Percentiles rank a stretch among this genome's conserved stretches.
Conservation (phyloP, 1,140 invertebrate genomes). For the Ostrea denselamellosa region DNA sequence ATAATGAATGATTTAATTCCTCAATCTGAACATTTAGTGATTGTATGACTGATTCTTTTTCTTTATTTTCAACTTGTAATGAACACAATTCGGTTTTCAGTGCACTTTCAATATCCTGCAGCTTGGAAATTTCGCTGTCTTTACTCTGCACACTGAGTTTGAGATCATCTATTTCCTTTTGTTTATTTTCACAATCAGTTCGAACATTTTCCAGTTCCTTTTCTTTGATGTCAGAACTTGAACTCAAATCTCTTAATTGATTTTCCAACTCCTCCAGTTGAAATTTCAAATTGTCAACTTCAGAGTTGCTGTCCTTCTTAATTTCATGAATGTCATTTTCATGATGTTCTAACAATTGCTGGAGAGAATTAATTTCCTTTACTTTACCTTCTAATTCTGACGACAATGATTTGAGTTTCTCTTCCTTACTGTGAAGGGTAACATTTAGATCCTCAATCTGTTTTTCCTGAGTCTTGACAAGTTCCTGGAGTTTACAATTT, state of each 20-base stretch:
- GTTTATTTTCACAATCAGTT: not conserved
- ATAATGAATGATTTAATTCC: constrained; percentile 35
- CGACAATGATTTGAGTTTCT: not conserved
- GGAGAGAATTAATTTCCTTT: not conserved
- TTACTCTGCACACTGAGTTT: not conserved
- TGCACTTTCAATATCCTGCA: not conserved
- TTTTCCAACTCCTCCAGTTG: not conserved
- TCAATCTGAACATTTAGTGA: constrained; percentile 18
- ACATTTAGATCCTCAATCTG: constrained; percentile 39
- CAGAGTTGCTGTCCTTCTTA: not conserved
- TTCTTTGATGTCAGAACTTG: not conserved
- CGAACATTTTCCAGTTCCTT: not conserved
- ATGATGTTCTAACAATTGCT: not conserved
- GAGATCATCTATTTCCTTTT: constrained; percentile 37
- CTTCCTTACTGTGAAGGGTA: not conserved
- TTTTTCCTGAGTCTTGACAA: constrained; percentile 16
- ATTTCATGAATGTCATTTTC: not conserved
- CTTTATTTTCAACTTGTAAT: constrained; percentile 31
- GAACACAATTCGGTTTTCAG: constrained; percentile 14
- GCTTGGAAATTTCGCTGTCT: not conserved
- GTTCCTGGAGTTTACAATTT: not conserved
- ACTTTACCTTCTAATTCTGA: constrained; percentile 6
- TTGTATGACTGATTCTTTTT: constrained; percentile 15
- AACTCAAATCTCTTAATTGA: constrained; percentile 11
- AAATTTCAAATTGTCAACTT: constrained; percentile 22